Conservation (phyloP, 2,888 invertebrate genomes). For the Agrochola circellaris region DNA sequence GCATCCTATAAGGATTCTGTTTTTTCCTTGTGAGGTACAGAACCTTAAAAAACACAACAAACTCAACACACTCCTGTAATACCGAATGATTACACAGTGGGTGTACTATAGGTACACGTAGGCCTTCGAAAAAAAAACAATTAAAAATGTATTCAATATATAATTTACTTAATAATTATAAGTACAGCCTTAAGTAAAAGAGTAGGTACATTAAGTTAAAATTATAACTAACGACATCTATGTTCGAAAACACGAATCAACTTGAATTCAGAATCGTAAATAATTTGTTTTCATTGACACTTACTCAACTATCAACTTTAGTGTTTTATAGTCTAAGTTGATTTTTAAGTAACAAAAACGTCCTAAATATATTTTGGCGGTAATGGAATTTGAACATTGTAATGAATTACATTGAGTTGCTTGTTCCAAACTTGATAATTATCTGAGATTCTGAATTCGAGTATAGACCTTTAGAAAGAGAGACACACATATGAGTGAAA, state of each 20-base stretch:
- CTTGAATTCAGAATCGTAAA: neutral
- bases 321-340: neutral
- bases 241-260: neutral
- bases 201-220: conserved; percentile 32
- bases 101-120: neutral
- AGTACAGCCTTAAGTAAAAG: conserved; percentile 41
- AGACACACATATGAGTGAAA: neutral
- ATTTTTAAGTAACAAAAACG: neutral
- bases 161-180: conserved; percentile 60
- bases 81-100: too few species aligned
- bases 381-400: neutral
- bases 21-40: too few species aligned
- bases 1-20: too few species aligned
- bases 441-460: neutral
- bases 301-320: conserved; percentile 4
- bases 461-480: neutral
- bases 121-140: neutral
- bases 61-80: too few species aligned
- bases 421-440: neutral
- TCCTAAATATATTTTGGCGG: accelerated
- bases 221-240: conserved; percentile 44
- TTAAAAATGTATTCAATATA: conserved; percentile 48
- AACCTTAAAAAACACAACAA: too few species aligned
- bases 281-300: neutral
- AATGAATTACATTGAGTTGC: too few species aligned